Evolutionary conservation across 2,113 vertebrate species (phyloP).

Genomic region (Ammodytes dubius): DNA sequence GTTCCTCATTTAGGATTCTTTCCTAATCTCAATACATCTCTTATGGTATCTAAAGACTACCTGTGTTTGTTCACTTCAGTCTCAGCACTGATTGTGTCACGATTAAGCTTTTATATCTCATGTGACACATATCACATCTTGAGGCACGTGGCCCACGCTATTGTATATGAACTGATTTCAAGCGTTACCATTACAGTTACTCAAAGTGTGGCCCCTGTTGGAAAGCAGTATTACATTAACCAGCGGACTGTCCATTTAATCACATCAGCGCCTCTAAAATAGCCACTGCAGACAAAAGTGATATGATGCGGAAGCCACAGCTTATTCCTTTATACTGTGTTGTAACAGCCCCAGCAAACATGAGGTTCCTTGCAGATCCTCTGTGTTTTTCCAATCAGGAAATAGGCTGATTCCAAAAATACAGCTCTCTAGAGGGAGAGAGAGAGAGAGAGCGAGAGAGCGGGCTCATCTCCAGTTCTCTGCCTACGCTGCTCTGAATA

Average conservation of each 20-base stretch:
- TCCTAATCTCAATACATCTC: neutral
- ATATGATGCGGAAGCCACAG: too few relatives aligned
- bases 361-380: conserved; percentile 54
- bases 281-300: neutral
- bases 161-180: neutral
- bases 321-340: conserved; percentile 16
- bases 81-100: neutral
- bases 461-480: conserved; percentile 54
- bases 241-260: neutral
- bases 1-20: too few relatives aligned
- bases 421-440: conserved; percentile 60
- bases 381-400: conserved; percentile 71
- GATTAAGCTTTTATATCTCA: neutral
- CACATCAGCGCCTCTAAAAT: neutral
- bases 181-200: neutral
- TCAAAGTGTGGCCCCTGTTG: neutral
- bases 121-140: neutral
- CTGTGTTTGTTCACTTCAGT: neutral
- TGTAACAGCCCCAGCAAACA: conserved; percentile 56
- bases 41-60: neutral
- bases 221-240: neutral
- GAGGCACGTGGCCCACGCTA: neutral
- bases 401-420: conserved; percentile 79
- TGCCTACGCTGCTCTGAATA: conserved; percentile 59
- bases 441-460: conserved; percentile 17